Conservation (phyloP, 1,140 invertebrate genomes). For the Acyrthosiphon pisum region DNA sequence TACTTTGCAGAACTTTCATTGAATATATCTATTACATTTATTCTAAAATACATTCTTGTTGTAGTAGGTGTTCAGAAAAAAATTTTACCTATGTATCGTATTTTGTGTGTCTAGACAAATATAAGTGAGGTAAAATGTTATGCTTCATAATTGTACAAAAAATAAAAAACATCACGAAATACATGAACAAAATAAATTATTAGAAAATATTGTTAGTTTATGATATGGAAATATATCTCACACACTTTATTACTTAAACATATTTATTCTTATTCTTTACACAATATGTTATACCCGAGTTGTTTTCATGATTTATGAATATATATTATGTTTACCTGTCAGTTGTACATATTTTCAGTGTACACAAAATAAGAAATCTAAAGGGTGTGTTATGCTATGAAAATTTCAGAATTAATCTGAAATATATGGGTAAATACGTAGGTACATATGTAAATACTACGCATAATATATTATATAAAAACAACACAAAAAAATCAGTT, state of each 20-base stretch:
- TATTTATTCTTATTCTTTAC: slow-evolving; percentile 19
- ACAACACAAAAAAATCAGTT: not conserved
- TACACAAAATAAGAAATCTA: not conserved
- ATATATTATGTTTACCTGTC: slow-evolving; percentile 5
- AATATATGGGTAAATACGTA: not conserved
- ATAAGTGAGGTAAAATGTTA: not conserved
- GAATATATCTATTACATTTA: not conserved
- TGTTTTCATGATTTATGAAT: slow-evolving; percentile 23
- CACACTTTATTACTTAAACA: slow-evolving; percentile 33
- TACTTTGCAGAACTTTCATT: not conserved
- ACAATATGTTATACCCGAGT: not conserved
- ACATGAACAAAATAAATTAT: not conserved
- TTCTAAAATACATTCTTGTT: not conserved
- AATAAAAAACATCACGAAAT: not conserved
- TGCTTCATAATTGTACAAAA: not conserved
- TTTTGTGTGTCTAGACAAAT: not conserved
- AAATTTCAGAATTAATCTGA: not conserved
- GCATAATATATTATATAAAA: not conserved
- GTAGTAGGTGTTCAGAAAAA: not conserved
- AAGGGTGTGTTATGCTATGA: not conserved
- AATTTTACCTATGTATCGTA: not conserved
- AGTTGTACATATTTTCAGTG: not conserved
- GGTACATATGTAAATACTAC: too few relatives aligned
- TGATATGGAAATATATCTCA: not conserved
- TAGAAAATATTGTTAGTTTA: not conserved